Evolutionary conservation across 2,797 vertebrate species (phyloP), one percentile per base, ranked within the genome.

Genomic region (Premnoplex brunnescens): DNA sequence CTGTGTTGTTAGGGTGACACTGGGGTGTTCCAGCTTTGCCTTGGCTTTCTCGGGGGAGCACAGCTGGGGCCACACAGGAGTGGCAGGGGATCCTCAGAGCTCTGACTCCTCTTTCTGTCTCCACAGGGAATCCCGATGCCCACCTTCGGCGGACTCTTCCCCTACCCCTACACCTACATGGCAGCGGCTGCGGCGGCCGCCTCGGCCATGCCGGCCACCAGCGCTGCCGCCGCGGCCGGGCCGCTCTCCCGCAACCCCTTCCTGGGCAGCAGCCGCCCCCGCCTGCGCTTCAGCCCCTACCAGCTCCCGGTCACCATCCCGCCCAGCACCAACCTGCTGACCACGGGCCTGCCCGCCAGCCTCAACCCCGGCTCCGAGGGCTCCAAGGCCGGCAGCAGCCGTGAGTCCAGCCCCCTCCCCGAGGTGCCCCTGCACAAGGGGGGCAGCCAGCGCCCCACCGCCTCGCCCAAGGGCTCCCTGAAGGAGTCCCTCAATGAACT

Each of bases 81-180:
- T 0, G 18, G 30, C n/a, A 14, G 34, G 28, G 27, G 12, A 6
- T 11, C 23, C 0, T 10, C 51, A 5, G 4, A 1, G 3, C 68
- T 54, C 90, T 92, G 82, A 93, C 64, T 3, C 2, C 36, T 7
- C 32, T 44, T 9, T 46, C 46, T 96, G 39, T 97, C 83, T 44
- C 95, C 2, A 0, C 98, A 99, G 99, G 99, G 99, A 98, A 99
- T 99, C 97, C 99, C 99, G 67, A 99, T 99, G 99, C 99, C 99
- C 97, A 98, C 99, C 12, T 99, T 99, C 48, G 99, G 99, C 64
- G 99, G 99, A 91, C 98, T 99, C 58, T 99, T 99, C 96, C 99
- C 99, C 9, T 99, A 99, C 80, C 99, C 99, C 0, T 99, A 99
- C 98, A 99, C 99, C 95, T 99, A 99, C 97, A 99, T 99, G 99